Conservation (phyloP, 2,888 invertebrate genomes). For the Hololepta plana region DNA sequence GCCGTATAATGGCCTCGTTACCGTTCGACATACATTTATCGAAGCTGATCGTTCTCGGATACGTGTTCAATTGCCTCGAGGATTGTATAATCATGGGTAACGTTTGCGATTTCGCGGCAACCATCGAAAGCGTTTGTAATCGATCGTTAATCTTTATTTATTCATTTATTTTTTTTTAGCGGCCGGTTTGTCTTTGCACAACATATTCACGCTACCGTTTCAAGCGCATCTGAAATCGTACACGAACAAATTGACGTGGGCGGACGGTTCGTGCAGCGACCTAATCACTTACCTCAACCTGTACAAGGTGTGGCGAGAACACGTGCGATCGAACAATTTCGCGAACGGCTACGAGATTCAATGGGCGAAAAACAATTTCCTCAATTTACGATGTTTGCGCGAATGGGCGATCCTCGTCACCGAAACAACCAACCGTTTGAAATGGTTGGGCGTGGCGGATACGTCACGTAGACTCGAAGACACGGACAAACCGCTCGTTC, state of each 20-base stretch:
- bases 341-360: slow-evolving; percentile 27
- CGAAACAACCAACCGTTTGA: slow-evolving; percentile 49
- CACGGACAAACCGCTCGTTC: slow-evolving; percentile 15
- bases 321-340: too few species aligned
- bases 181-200: slow-evolving; percentile 65
- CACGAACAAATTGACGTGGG: slow-evolving; percentile 62
- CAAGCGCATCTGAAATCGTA: slow-evolving; percentile 49
- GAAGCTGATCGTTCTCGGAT: slow-evolving; percentile 72
- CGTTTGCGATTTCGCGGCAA: too few species aligned
- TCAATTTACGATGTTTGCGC: slow-evolving; percentile 50
- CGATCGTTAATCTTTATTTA: background rate
- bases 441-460: slow-evolving; percentile 37
- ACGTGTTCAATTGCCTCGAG: slow-evolving; percentile 67
- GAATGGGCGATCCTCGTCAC: slow-evolving; percentile 54
- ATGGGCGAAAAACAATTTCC: slow-evolving; percentile 53
- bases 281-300: slow-evolving; percentile 64
- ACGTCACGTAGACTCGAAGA: slow-evolving; percentile 19
- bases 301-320: slow-evolving; percentile 40
- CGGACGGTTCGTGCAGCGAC: slow-evolving; percentile 71
- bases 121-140: slow-evolving; percentile 1
- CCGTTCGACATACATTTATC: slow-evolving; percentile 69
- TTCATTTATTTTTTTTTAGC: slow-evolving; percentile 31
- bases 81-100: slow-evolving; percentile 70
- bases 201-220: slow-evolving; percentile 59
- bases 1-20: slow-evolving; percentile 60